phyloP scores from a whole-genome alignment of 2,113 vertebrate species.

The Oryzias javanicus region DNA sequence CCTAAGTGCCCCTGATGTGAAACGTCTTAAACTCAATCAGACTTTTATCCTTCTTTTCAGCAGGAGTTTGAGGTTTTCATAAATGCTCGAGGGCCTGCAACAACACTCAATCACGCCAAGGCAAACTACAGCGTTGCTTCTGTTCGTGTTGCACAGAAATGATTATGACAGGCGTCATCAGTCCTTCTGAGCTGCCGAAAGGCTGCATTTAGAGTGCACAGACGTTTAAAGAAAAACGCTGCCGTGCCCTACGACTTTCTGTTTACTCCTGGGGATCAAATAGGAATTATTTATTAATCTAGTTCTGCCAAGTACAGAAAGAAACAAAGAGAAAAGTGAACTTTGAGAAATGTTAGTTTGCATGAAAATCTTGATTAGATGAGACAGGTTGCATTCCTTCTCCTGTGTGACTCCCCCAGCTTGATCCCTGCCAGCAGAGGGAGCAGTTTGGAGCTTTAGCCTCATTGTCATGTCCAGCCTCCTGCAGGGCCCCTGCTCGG shows the following conservation, averaged over 20 bases:
- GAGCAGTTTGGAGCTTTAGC: constrained; percentile 51
- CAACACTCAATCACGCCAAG: constrained; percentile 50
- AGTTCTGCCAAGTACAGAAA: constrained; percentile 16
- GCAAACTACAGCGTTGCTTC: constrained; percentile 50
- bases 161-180: constrained; percentile 60
- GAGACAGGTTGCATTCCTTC: too few species aligned
- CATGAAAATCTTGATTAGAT: too few species aligned
- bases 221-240: constrained; percentile 35
- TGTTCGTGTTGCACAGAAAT: constrained; percentile 70
- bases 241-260: constrained; percentile 43
- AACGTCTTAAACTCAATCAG: constrained; percentile 39
- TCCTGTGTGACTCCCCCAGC: background rate
- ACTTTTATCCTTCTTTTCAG: constrained; percentile 36
- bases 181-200: constrained; percentile 58
- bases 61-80: constrained; percentile 18
- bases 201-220: constrained; percentile 52
- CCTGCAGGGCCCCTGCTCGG: constrained; percentile 40
- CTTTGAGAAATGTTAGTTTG: background rate
- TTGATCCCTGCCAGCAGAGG: constrained; percentile 73
- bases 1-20: constrained; percentile 31
- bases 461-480: constrained; percentile 66
- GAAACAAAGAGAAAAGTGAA: constrained; percentile 14
- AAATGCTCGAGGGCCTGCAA: constrained; percentile 38
- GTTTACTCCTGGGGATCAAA: constrained; percentile 48
- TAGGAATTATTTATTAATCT: constrained; percentile 32